Conservation (phyloP, 2,797 vertebrate genomes). For the Lagodon rhomboides region DNA sequence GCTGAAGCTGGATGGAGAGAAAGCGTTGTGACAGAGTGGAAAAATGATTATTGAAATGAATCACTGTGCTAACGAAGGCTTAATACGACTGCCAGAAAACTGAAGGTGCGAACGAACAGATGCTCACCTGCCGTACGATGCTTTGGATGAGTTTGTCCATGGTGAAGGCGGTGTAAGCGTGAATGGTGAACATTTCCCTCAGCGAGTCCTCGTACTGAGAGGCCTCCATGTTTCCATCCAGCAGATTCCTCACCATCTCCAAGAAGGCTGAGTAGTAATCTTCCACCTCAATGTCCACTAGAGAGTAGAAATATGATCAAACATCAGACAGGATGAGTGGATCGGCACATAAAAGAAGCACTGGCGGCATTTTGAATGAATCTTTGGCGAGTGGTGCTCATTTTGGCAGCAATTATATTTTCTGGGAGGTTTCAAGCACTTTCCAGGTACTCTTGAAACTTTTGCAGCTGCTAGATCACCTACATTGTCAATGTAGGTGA, state of each 20-base stretch:
- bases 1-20: slow-evolving; percentile 90
- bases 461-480: too few species aligned
- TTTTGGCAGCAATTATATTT: not conserved
- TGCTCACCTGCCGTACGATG: slow-evolving; percentile 95
- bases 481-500: too few species aligned
- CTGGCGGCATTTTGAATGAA: not conserved
- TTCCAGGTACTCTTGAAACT: too few species aligned
- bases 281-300: slow-evolving; percentile 98
- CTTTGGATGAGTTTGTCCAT: slow-evolving; percentile 99
- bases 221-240: slow-evolving; percentile 98
- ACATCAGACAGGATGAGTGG: not conserved
- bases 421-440: too few species aligned
- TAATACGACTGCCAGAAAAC: not conserved
- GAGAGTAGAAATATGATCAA: slow-evolving; percentile 5
- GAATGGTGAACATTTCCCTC: slow-evolving; percentile 99
- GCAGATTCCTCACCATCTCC: slow-evolving; percentile 97
- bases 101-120: fast-evolving
- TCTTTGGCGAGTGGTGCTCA: not conserved
- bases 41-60: not conserved
- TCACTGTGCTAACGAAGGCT: not conserved
- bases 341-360: not conserved
- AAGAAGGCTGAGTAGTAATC: slow-evolving; percentile 98
- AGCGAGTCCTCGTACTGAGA: slow-evolving; percentile 97
- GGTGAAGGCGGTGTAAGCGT: slow-evolving; percentile 97
- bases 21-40: not conserved